A percentile compares a stretch with the other conserved stretches of the same genome.
These are phyloP conservation scores for Felis chaus DNA, from an alignment of 2,113 vertebrate genomes.

Conservation along the genomic window DNA sequence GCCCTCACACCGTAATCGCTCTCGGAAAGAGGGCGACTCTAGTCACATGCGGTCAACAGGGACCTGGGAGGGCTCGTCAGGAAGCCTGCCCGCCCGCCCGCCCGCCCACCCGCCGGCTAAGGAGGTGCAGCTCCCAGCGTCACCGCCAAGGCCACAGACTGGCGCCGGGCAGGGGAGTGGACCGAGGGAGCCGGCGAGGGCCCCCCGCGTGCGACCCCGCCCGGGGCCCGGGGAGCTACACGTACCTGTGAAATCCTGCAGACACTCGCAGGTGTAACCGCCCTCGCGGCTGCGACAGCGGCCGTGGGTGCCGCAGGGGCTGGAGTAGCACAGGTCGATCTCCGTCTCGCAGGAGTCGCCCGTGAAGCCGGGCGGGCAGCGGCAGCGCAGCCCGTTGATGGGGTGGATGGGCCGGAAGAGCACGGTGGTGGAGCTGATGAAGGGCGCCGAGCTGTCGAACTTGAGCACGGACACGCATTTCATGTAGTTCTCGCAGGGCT, in stretches of 20 bases:
- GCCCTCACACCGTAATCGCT: rapidly evolving
- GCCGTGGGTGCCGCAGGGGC: slow-evolving; percentile 92
- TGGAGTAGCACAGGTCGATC: slow-evolving; percentile 97
- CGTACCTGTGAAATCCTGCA: slow-evolving; percentile 95
- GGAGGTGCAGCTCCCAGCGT: no score
- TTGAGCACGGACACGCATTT: slow-evolving; percentile 96
- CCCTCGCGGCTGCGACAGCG: slow-evolving; percentile 94
- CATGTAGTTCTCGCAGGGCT: slow-evolving; percentile 99
- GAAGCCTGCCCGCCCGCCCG: rapidly evolving
- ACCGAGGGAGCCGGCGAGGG: rapidly evolving
- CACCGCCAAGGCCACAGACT: no score
- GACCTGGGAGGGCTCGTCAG: rapidly evolving
- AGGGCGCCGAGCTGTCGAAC: slow-evolving; percentile 96
- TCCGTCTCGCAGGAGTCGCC: slow-evolving; percentile 98
- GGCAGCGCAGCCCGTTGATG: slow-evolving; percentile 95
- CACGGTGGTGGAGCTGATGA: slow-evolving; percentile 94
- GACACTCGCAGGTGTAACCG: slow-evolving; percentile 95
- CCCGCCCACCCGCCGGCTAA: no score
- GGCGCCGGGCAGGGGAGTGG: background rate
- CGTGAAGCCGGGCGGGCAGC: slow-evolving; percentile 94
- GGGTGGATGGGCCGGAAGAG: slow-evolving; percentile 98
- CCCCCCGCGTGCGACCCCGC: rapidly evolving
- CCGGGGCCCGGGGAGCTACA: background rate
- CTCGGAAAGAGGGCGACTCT: background rate
- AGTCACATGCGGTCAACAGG: rapidly evolving